Conservation (phyloP, 2,888 invertebrate species). For the Brachynemurus nebulosus region DNA sequence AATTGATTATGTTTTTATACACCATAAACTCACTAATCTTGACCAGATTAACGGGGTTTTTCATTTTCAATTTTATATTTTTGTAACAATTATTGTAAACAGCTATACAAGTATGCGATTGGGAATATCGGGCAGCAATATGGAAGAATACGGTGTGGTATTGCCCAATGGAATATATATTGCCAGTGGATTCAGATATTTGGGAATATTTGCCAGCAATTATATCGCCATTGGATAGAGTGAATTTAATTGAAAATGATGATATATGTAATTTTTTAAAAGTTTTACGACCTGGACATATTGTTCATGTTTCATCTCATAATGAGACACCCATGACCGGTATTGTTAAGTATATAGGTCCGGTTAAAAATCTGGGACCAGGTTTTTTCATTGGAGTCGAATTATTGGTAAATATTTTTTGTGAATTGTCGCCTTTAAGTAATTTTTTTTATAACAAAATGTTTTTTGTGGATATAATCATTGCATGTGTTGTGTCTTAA, state of each 20-base stretch:
- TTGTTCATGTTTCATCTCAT: slow-evolving; percentile 15
- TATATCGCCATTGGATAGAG: slow-evolving; percentile 34
- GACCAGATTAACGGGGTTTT: too few relatives aligned
- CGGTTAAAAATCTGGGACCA: slow-evolving; percentile 35
- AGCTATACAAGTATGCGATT: slow-evolving; percentile 6
- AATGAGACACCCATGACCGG: slow-evolving; percentile 26
- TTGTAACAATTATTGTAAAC: background rate
- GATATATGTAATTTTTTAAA: slow-evolving; percentile 32
- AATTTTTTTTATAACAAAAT: too few relatives aligned
- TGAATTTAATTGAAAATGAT: slow-evolving; percentile 33
- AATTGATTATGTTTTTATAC: too few relatives aligned
- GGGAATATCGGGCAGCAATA: slow-evolving; percentile 11
- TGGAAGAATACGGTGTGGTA: slow-evolving; percentile 28
- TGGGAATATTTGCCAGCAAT: slow-evolving; percentile 40
- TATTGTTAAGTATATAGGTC: slow-evolving; percentile 39
- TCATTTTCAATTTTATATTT: background rate
- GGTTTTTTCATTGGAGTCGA: slow-evolving; percentile 42
- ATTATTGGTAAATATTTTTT: slow-evolving; percentile 34
- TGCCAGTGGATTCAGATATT: slow-evolving; percentile 27
- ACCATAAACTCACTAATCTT: too few relatives aligned
- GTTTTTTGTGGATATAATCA: too few relatives aligned
- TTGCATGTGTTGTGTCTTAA: too few relatives aligned
- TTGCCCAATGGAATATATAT: slow-evolving; percentile 23
- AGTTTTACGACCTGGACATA: slow-evolving; percentile 16
- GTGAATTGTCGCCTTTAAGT: too few relatives aligned